Base-by-base conservation (phyloP, 2,797 vertebrate species). In the Coregonus ussuriensis region DNA sequence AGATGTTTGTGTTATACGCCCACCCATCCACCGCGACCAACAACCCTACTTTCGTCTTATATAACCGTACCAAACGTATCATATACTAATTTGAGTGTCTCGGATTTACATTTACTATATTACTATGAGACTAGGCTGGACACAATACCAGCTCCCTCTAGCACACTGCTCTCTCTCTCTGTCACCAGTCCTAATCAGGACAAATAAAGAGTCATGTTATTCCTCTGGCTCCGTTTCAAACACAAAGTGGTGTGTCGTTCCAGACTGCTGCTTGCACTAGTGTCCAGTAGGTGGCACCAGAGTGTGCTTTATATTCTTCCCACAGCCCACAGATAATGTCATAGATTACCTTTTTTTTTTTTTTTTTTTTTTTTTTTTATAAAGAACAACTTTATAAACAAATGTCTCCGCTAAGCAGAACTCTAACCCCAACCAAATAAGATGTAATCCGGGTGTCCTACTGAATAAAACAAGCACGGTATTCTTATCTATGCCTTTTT, bases 381-480 rank as follows among this genome's bases (percentile, higher is more conserved):
- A 47, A 71, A 51, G 21, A 41, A 31, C 51, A 71, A 13, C n/a
- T 4, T 56, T 56, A 18, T 1, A 4, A 4, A 4, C 1, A 56
- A 56, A 56, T 56, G 16, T n/a, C 16, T 63, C 21, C 25, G 21
- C 3, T 63, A 9, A 9, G 7, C 3, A 3, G 21, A 62, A 25
- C 59, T 16, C 3, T 62, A 21, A 62, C 21, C 56, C 59, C 15
- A 35, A 33, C 31, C 5, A 35, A 68, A 67, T 37, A 11, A 72
- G 6, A 7, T 70, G 18, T 14, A 6, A n/a, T 47, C 68, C 18
- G 18, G 35, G 6, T n/a, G 6, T 9, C 47, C 15, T 11, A 13
- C 31, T 56, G 15, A 33, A 72, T 16, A 54, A 72, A 72, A 33
- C 25, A 72, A 72, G 71, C 71, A 72, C 71, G 33, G 47, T 47